phyloP scores from a whole-genome alignment of 1,140 invertebrate genomes.

The Solen grandis region DNA sequence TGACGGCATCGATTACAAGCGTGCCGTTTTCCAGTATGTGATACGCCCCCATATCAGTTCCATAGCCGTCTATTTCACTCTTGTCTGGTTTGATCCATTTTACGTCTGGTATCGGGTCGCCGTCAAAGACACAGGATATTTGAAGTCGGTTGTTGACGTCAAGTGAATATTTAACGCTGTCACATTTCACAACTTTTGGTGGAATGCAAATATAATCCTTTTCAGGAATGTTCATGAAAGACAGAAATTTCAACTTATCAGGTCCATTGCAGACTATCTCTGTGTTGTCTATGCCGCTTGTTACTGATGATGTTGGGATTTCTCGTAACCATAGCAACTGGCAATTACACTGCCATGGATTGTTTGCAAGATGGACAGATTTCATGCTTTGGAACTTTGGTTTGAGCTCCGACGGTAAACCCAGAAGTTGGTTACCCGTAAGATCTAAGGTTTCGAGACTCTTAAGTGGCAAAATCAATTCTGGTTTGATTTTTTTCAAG shows the following conservation, averaged over 20 bases:
- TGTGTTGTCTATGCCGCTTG: constrained; percentile 7
- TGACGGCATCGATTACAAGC: constrained; percentile 17
- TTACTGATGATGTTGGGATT: constrained; percentile 9
- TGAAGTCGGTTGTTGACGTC: constrained; percentile 16
- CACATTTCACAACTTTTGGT: constrained; percentile 41
- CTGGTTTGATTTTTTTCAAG: constrained; percentile 20
- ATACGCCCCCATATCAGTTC: constrained; percentile 25
- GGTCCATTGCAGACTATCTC: constrained; percentile 47
- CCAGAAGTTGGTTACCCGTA: constrained; percentile 17
- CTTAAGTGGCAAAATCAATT: constrained; percentile 6
- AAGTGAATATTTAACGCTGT: constrained; percentile 21
- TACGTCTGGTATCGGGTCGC: constrained; percentile 51
- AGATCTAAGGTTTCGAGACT: constrained; percentile 29
- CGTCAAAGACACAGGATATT: constrained; percentile 49
- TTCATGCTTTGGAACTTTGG: constrained; percentile 39
- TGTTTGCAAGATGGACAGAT: constrained; percentile 29
- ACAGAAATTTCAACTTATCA: constrained; percentile 10
- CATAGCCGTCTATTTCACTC: constrained; percentile 20
- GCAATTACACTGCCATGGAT: constrained; percentile 52
- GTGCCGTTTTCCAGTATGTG: constrained; percentile 36
- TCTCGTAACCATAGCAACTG: constrained; percentile 48
- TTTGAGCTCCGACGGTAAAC: constrained; percentile 27
- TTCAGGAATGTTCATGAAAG: constrained; percentile 45
- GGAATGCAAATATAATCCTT: constrained; percentile 42
- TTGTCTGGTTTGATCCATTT: constrained; percentile 43